Evolutionary conservation across 1,140 invertebrate species (phyloP).

Genomic region (Panagrolaimus sp.): DNA sequence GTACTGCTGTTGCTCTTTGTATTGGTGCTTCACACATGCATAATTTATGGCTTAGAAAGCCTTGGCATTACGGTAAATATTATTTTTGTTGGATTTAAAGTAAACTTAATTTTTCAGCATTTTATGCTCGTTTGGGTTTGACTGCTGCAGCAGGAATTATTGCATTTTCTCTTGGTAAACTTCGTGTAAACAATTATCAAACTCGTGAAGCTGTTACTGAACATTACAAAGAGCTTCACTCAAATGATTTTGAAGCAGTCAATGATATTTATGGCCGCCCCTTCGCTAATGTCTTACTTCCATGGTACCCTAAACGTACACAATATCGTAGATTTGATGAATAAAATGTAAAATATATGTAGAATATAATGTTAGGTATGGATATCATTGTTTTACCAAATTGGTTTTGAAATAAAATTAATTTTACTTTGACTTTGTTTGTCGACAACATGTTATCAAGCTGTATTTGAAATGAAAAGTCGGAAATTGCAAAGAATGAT

Average conservation of each 20-base stretch:
- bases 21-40: constrained; percentile 22
- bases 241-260: constrained; percentile 51
- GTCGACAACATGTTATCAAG: too few relatives aligned
- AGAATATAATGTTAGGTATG: too few relatives aligned
- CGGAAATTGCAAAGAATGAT: too few relatives aligned
- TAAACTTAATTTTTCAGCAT: constrained; percentile 23
- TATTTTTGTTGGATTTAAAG: background rate
- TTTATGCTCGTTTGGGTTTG: constrained; percentile 32
- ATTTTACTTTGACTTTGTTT: too few relatives aligned
- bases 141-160: constrained; percentile 22
- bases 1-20: constrained; percentile 24
- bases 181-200: constrained; percentile 43
- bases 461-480: too few relatives aligned
- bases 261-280: constrained; percentile 44
- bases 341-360: too few relatives aligned
- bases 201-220: constrained; percentile 49
- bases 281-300: constrained; percentile 45
- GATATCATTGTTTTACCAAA: too few relatives aligned
- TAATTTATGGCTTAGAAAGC: constrained; percentile 47
- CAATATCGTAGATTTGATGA: constrained; percentile 55
- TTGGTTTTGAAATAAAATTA: too few relatives aligned
- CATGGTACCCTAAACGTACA: constrained; percentile 50
- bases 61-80: constrained; percentile 51
- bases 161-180: constrained; percentile 41
- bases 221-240: constrained; percentile 50